These are phyloP conservation scores for Anisognathus igniventris DNA, from an alignment of 2,797 vertebrate species.

Conservation along the genomic window DNA sequence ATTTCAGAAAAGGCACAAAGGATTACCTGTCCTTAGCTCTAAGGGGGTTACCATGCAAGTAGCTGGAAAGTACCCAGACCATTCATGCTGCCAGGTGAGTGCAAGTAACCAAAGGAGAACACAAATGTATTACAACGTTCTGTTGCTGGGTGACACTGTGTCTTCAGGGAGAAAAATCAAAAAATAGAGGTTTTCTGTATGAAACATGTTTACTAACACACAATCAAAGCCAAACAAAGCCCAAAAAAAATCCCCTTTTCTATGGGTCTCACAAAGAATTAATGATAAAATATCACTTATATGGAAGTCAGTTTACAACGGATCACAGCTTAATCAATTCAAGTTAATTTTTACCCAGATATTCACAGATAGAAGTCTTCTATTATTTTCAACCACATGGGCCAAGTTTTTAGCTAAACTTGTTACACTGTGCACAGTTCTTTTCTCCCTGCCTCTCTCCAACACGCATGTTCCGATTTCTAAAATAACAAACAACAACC, in stretches of 20 bases:
- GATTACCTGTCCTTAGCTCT: background rate
- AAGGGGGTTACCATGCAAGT: background rate
- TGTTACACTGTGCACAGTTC: background rate
- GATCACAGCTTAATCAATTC: background rate
- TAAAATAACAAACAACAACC: conserved; percentile 1
- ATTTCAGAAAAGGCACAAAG: background rate
- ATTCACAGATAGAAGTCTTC: background rate
- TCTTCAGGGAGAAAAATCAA: background rate
- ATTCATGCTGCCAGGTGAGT: background rate
- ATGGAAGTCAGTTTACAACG: background rate
- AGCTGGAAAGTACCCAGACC: background rate
- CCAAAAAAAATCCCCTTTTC: background rate
- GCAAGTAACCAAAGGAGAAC: background rate
- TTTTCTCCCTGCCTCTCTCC: background rate
- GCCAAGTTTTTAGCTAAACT: background rate
- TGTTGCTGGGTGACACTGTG: background rate
- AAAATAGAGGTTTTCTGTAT: background rate
- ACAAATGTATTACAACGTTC: background rate
- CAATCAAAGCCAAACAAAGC: background rate
- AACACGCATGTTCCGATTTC: background rate
- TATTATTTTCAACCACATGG: background rate
- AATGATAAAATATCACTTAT: background rate
- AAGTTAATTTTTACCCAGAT: background rate
- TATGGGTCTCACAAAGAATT: background rate
- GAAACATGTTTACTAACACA: background rate